Evolutionary conservation across 2,888 invertebrate species (phyloP).

Genomic region (Pandemis cinnamomeana): DNA sequence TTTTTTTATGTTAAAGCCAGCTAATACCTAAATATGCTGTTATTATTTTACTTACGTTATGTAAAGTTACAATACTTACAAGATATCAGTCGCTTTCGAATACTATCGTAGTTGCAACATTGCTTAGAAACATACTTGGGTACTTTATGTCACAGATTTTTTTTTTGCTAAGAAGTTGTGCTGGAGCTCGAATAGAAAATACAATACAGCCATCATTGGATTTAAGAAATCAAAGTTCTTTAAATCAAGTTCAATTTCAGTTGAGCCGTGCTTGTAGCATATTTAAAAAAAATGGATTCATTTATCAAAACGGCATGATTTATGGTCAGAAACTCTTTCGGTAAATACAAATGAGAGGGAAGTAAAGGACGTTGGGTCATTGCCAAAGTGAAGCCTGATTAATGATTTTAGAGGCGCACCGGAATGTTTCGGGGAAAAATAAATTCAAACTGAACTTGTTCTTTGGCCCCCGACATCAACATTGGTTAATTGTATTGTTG

Average conservation of each 20-base stretch:
- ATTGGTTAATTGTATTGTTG: conserved; percentile 32
- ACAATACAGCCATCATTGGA: not conserved
- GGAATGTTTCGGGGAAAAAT: conserved; percentile 71
- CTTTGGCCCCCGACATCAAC: conserved; percentile 31
- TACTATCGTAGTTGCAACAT: no score
- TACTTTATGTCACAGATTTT: no score
- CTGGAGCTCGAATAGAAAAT: no score
- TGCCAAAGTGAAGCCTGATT: conserved; percentile 82
- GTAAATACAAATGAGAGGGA: conserved; percentile 81
- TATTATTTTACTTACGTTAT: not conserved
- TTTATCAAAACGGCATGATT: conserved; percentile 80
- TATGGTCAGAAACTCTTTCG: conserved; percentile 79
- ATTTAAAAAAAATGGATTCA: conserved; percentile 75
- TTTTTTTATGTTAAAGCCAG: not conserved
- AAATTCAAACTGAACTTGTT: conserved; percentile 63
- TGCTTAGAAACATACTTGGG: no score
- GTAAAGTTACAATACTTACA: no score
- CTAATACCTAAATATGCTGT: not conserved
- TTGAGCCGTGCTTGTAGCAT: conserved; percentile 54
- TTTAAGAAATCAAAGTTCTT: conserved; percentile 10
- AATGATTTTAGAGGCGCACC: conserved; percentile 77
- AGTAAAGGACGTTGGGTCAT: conserved; percentile 79
- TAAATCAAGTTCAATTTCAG: conserved; percentile 3
- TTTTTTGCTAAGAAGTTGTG: no score
- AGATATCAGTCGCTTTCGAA: no score